Evolutionary conservation across 2,797 vertebrate genomes (phyloP).

Genomic region (Propithecus perrieri): DNA sequence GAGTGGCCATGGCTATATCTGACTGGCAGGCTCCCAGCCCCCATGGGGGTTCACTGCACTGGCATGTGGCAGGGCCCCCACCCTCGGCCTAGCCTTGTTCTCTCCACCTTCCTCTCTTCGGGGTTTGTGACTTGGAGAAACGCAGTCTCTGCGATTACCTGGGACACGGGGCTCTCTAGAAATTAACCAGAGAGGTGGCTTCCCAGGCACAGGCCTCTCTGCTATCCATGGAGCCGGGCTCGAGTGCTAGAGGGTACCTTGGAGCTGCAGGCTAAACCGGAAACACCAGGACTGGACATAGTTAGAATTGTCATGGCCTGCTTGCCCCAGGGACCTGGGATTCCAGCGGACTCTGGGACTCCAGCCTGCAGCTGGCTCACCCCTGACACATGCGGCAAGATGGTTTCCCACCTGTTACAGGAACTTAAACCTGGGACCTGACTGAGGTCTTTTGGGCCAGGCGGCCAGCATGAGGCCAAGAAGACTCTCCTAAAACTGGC

Average conservation of each 20-base stretch:
- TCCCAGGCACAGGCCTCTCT: background rate
- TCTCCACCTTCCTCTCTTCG: background rate
- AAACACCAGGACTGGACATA: background rate
- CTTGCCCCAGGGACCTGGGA: background rate
- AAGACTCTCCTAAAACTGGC: background rate
- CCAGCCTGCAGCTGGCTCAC: background rate
- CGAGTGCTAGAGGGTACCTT: background rate
- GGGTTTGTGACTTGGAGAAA: background rate
- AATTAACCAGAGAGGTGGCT: background rate
- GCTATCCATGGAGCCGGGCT: background rate
- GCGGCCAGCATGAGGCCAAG: background rate
- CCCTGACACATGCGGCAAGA: background rate
- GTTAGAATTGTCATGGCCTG: background rate
- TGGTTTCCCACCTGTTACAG: background rate
- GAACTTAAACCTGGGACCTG: background rate
- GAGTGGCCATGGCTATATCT: fast-evolving
- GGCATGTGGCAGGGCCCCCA: background rate
- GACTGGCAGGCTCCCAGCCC: background rate
- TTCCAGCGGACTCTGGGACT: background rate
- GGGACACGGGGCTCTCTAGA: background rate
- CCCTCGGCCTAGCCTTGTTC: background rate
- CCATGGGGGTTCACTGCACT: background rate
- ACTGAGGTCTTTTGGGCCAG: background rate
- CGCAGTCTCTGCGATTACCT: background rate
- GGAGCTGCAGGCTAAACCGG: background rate